Percentiles rank a stretch among this genome's conserved stretches.
These are phyloP conservation scores for Alca torda DNA, from an alignment of 2,797 vertebrate genomes.

Conservation along the genomic window DNA sequence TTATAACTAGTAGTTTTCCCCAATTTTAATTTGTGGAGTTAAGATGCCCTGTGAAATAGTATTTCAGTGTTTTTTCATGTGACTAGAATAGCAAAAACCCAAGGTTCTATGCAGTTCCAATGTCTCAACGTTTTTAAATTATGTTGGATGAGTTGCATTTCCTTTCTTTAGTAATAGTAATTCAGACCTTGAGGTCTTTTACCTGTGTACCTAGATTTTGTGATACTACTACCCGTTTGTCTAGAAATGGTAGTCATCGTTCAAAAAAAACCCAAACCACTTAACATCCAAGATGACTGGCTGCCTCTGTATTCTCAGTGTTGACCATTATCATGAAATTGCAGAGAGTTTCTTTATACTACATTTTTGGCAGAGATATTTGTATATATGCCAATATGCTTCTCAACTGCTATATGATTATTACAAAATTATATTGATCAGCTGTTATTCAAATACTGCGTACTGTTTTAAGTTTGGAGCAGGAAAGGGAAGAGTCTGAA, in stretches of 20 bases:
- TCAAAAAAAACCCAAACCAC: too few relatives aligned
- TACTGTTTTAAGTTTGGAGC: not conserved
- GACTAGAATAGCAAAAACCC: not conserved
- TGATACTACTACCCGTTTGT: not conserved
- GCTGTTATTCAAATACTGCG: not conserved
- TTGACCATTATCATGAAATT: not conserved
- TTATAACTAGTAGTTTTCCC: not conserved
- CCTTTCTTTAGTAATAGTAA: not conserved
- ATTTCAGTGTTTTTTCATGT: accelerated
- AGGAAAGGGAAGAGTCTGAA: not conserved
- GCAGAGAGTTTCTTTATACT: not conserved
- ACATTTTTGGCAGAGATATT: not conserved
- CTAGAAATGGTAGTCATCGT: not conserved
- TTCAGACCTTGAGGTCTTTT: not conserved
- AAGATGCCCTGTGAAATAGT: not conserved
- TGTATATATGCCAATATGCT: not conserved
- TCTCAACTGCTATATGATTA: not conserved
- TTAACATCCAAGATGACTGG: too few relatives aligned
- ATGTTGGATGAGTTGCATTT: not conserved
- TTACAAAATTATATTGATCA: not conserved
- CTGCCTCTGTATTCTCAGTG: not conserved
- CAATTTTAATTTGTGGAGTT: not conserved
- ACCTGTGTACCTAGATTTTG: not conserved
- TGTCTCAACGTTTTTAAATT: not conserved
- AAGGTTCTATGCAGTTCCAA: not conserved